Conservation (phyloP, 1,140 invertebrate genomes). For the Ladona fulva region DNA sequence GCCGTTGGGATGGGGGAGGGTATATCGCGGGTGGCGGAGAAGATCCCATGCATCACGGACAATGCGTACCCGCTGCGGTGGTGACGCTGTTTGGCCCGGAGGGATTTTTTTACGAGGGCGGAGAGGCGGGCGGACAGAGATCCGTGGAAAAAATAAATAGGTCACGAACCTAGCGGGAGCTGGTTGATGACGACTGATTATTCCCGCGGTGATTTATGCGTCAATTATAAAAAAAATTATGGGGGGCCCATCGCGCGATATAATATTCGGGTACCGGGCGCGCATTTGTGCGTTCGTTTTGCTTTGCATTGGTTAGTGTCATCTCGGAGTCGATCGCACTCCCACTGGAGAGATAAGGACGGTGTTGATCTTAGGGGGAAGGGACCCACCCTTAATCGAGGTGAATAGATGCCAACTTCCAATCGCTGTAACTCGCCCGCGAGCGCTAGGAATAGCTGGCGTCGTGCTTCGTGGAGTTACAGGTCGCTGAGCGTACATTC, state of each 20-base stretch:
- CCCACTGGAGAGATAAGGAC: too few species aligned
- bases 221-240: constrained; percentile 2
- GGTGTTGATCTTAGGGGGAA: too few species aligned
- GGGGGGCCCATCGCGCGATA: background rate
- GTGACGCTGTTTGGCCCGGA: background rate
- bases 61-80: background rate
- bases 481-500: too few species aligned
- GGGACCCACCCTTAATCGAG: too few species aligned
- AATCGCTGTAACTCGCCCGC: too few species aligned
- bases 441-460: too few species aligned
- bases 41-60: background rate
- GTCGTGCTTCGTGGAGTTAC: too few species aligned
- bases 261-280: background rate
- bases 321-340: background rate
- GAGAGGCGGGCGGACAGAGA: background rate
- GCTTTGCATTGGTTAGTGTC: background rate
- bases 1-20: too few species aligned
- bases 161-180: background rate
- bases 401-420: too few species aligned
- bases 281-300: background rate
- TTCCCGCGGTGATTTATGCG: background rate
- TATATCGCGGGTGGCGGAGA: too few species aligned
- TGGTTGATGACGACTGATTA: background rate
- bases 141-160: background rate
- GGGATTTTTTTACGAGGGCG: background rate